Percentiles rank a stretch among this genome's conserved stretches.
These are phyloP conservation scores for Saxicola maurus DNA, from an alignment of 2,797 vertebrate species.

Conservation along the genomic window DNA sequence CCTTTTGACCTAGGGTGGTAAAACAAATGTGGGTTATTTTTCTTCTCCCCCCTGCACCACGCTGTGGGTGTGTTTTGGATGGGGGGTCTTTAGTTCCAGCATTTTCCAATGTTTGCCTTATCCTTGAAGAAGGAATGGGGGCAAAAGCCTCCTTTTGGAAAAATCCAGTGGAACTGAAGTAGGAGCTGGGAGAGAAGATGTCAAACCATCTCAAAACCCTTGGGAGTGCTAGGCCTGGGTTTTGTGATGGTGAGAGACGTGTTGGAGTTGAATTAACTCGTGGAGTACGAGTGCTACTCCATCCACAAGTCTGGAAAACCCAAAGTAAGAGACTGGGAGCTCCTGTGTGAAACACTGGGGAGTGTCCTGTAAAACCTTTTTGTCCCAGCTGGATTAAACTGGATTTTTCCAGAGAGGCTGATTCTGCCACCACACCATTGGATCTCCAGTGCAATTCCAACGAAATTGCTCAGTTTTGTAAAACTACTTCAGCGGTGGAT, in stretches of 20 bases:
- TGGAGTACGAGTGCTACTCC: background rate
- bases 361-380: background rate
- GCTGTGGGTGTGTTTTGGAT: background rate
- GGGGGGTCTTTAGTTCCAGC: background rate
- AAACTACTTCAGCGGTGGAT: background rate
- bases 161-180: background rate
- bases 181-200: background rate
- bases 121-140: background rate
- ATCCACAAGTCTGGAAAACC: background rate
- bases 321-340: background rate
- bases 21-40: slow-evolving; percentile 31
- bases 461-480: background rate
- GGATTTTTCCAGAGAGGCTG: slow-evolving; percentile 18
- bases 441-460: background rate
- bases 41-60: background rate
- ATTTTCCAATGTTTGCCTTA: slow-evolving; percentile 24
- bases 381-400: background rate
- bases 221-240: background rate
- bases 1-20: slow-evolving; percentile 48
- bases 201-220: background rate
- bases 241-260: background rate
- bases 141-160: background rate
- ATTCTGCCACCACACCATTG: background rate
- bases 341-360: background rate
- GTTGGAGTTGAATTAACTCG: background rate